phyloP scores from a whole-genome alignment of 2,113 vertebrate species.

The Pomatorhinus ruficollis region DNA sequence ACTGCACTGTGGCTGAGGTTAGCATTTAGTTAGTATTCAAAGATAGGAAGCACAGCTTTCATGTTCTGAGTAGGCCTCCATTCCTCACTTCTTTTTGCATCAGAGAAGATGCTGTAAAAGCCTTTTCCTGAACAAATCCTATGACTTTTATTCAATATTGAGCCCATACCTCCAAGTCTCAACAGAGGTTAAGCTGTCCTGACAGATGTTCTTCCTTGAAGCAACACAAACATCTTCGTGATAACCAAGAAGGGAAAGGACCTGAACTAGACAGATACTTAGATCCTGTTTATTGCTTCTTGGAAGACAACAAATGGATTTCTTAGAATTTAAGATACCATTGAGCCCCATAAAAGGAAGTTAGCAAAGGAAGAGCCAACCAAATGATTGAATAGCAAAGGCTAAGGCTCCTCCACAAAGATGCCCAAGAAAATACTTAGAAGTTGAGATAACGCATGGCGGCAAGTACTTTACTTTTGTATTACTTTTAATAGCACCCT shows the following conservation, averaged over 20 bases:
- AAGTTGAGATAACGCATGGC: not conserved
- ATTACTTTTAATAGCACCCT: not conserved
- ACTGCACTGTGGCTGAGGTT: not conserved
- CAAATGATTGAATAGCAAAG: not conserved
- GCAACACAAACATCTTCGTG: not conserved
- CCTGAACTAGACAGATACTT: not conserved
- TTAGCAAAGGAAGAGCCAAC: not conserved
- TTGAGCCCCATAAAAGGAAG: not conserved
- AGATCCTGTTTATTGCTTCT: not conserved
- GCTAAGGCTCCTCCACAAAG: not conserved
- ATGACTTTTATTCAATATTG: not conserved
- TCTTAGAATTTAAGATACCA: not conserved
- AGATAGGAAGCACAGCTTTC: accelerated
- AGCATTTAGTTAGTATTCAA: not conserved
- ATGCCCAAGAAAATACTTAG: not conserved
- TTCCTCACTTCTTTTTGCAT: not conserved
- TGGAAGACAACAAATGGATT: not conserved
- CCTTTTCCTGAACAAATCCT: not conserved
- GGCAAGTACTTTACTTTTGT: not conserved
- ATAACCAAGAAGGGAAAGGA: not conserved
- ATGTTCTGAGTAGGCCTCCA: not conserved
- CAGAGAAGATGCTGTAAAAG: not conserved
- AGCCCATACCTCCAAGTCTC: not conserved
- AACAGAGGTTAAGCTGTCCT: not conserved
- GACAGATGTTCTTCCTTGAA: not conserved